Base-by-base conservation (phyloP, 2,797 vertebrate genomes). In the Pantherophis vulpinus region DNA sequence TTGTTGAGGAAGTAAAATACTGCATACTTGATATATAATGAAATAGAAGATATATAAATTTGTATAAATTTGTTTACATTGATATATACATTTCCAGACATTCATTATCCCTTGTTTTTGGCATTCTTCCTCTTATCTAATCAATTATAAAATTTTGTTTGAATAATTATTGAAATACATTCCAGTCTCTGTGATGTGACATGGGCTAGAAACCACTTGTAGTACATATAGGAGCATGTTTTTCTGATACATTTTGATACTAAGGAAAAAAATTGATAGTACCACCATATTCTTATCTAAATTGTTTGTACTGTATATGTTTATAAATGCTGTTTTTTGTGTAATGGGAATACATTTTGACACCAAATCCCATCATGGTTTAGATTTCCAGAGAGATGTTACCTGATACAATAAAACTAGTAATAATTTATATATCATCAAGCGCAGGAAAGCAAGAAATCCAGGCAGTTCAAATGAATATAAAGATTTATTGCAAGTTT, bases 271-370 rank as follows among this genome's bases (percentile, higher is more conserved):
- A 4, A n/a, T 92, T n/a, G 14, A 79, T 89, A 61, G 23, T 70
- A 91, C 9, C 27, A 88, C 1, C 23, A 5, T 70, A 18, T 61
- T 58, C 20, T 25, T 83, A 20, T 60, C 89, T 96, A 89, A 32
- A 6, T 59, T 42, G 70, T 37, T 42, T 37, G 51, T 70, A 89
- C 27, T 96, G 90, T 32, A 63, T 27, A 4, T 70, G 4, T 47
- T 91, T 95, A 56, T 79, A 56, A 93, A 55, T 51, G 61, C 42
- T 86, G 0, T 47, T 90, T 88, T 42, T 42, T 51, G 70, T 94
- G 23, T 16, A 56, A 11, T 37, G 51, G 25, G 60, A 79, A 92
- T 91, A 87, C 10, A 37, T 86, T 0, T 18, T 94, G 95, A 89
- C 94, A 87, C 87, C 25, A 95, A 94, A 56, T 59, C 60, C 20